These are phyloP conservation scores for Diaphora mendica DNA, from an alignment of 2,888 invertebrate species.

Conservation along the genomic window DNA sequence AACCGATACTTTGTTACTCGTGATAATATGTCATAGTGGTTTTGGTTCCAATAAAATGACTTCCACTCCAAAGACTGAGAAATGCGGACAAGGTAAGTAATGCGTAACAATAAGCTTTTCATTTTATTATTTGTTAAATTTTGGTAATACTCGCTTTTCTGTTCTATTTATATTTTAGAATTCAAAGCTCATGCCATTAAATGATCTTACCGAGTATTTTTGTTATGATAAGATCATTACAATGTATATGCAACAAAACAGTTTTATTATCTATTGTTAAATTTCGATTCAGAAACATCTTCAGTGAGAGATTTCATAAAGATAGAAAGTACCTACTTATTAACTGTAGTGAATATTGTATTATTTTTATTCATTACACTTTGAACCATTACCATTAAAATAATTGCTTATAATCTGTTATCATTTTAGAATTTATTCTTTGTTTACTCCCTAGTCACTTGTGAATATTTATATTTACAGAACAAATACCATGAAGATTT, in stretches of 20 bases:
- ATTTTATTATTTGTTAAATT: constrained; percentile 38
- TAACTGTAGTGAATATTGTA: not conserved
- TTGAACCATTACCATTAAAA: not conserved
- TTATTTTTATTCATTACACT: not conserved
- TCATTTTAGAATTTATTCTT: not conserved
- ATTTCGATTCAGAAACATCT: not conserved
- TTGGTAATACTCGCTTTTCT: constrained; percentile 42
- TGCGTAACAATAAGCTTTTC: constrained; percentile 56
- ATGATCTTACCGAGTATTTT: not conserved
- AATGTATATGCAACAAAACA: not conserved
- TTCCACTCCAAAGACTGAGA: constrained; percentile 84
- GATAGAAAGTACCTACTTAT: not conserved
- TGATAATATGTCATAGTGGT: constrained; percentile 78
- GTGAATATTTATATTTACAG: not conserved
- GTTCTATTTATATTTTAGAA: constrained; percentile 43
- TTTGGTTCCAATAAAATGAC: constrained; percentile 73
- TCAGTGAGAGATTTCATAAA: not conserved
- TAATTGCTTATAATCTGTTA: not conserved
- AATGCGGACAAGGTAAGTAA: constrained; percentile 82
- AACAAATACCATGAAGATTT: not conserved
- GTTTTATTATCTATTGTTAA: not conserved
- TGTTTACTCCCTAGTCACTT: not conserved
- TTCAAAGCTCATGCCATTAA: constrained; percentile 15
- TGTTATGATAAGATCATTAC: not conserved
- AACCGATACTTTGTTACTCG: constrained; percentile 53